Base-by-base conservation (phyloP, 2,888 invertebrate genomes). In the Alsophila aescularia region DNA sequence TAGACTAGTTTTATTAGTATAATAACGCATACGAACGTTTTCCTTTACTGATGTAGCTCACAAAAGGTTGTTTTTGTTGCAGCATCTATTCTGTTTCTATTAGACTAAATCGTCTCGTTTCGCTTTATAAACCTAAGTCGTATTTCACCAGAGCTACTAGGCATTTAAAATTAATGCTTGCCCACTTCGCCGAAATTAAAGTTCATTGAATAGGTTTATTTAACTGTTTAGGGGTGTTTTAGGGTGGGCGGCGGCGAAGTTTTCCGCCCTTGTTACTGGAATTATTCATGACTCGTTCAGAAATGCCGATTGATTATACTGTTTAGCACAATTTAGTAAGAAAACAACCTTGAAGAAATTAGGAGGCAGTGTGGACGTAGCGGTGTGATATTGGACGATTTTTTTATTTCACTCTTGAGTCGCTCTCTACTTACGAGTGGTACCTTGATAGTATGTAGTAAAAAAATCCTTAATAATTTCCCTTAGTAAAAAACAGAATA, bases 281-380 rank as follows among this genome's bases (percentile, higher is more conserved):
- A 84, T 85, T 84, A 85, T 85, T 85, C 83, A 85, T 85, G 84
- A 80, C 75, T 78, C 72, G 73, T 76, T 73, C 61, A 66, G 69
- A 74, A 79, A 75, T 77, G 76, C 71, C 83, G 78, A 85, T 85
- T 83, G 84, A 83, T 85, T 82, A 81, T 77, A 77, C 76, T 81
- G 79, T 81, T 83, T 80, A 79, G 72, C 67, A 71, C 64, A 75
- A 77, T 70, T 75, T 59, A 63, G 60, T 62, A 29, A 24, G 24
- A 24, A 24, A 24, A 29, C 29, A 57, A 63, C 45, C 14, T 18
- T 12, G 12, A 32, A n/a, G 10, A n/a, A 29, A 2, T 29, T 29
- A n/a, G 1, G 2, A 10, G 29, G 10, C 2, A 12, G 9, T n/a
- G 5, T n/a, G 0, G 29, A 29, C 29, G 29, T 29, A 10, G 10